These are phyloP conservation scores for Syngnathus rostellatus DNA, from an alignment of 2,797 vertebrate species.

Conservation along the genomic window DNA sequence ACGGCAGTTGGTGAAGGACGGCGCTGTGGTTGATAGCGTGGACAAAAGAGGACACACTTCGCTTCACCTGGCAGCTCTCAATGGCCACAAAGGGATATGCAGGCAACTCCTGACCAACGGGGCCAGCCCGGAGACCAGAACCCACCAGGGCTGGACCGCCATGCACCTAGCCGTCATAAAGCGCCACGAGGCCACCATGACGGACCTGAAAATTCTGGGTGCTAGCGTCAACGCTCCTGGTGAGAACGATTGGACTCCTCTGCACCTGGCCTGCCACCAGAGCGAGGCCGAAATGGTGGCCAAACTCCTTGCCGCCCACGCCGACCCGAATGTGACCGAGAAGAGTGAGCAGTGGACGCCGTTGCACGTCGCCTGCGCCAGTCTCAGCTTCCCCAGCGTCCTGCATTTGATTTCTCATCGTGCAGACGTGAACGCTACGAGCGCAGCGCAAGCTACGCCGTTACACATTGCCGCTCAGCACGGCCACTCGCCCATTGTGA, in stretches of 20 bases:
- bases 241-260: constrained; percentile 71
- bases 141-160: constrained; percentile 75
- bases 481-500: constrained; percentile 64
- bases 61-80: constrained; percentile 73
- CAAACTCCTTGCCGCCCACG: constrained; percentile 65
- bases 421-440: constrained; percentile 68
- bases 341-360: constrained; percentile 69
- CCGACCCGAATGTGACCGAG: constrained; percentile 67
- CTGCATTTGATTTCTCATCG: constrained; percentile 68
- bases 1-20: constrained; percentile 67
- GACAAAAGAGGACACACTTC: constrained; percentile 68
- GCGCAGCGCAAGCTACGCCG: constrained; percentile 64
- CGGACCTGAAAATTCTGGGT: constrained; percentile 62
- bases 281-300: constrained; percentile 53
- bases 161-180: constrained; percentile 76
- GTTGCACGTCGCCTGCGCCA: constrained; percentile 73
- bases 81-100: constrained; percentile 76
- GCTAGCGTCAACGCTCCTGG: constrained; percentile 62
- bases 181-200: constrained; percentile 68
- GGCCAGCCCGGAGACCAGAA: constrained; percentile 60
- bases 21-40: constrained; percentile 42
- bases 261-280: constrained; percentile 77
- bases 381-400: constrained; percentile 62
- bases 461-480: constrained; percentile 75
- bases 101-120: constrained; percentile 71